Evolutionary conservation across 2,113 vertebrate genomes (phyloP), one percentile per base, ranked within the genome.

Genomic region (Pipa parva): DNA sequence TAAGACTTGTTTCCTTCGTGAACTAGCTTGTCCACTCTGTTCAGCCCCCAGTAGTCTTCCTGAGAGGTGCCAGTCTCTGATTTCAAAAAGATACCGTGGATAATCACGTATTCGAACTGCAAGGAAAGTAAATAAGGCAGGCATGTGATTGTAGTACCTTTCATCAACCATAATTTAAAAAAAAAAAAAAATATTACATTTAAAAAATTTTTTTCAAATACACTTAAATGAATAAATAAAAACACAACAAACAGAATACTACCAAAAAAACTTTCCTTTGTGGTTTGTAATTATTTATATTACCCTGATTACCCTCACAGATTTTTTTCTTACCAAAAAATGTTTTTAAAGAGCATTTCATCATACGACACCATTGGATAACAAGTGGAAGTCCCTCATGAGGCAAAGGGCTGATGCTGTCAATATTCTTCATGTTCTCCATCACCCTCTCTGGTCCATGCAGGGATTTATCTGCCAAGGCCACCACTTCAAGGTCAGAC

Each of bases 81-180:
- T 98, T 85, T 99, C 97, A 79, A 99, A 98, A 68, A 99, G 81
- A 81, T 98, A 97, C 7, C 96, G 92, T 2, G 96, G 97, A 64
- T 97, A 98, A 66, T 99, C 97, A 1, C 96, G 92, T 77, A 99
- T 99, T 62, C 97, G 88, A 73, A 90, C 88, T 90, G 73, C 60
- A 75, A 58, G 46, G 39, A 21, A 36, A 24, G 0, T n/a, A n/a
- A n/a, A n/a, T n/a, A n/a, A n/a, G n/a, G n/a, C n/a, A n/a, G n/a
- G n/a, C n/a, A n/a, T n/a, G n/a, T n/a, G n/a, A n/a, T n/a, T n/a
- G n/a, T n/a, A n/a, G n/a, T n/a, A n/a, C n/a, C n/a, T n/a, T n/a
- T n/a, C n/a, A n/a, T n/a, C n/a, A n/a, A n/a, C n/a, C n/a, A n/a
- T 42, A 1, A 42, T 10, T 42, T 42, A 17, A 42, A 42, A 39